Percentiles rank a stretch among this genome's conserved stretches.
These are phyloP conservation scores for Trichogramma dendrolimi DNA, from an alignment of 2,888 invertebrate species.

Conservation along the genomic window DNA sequence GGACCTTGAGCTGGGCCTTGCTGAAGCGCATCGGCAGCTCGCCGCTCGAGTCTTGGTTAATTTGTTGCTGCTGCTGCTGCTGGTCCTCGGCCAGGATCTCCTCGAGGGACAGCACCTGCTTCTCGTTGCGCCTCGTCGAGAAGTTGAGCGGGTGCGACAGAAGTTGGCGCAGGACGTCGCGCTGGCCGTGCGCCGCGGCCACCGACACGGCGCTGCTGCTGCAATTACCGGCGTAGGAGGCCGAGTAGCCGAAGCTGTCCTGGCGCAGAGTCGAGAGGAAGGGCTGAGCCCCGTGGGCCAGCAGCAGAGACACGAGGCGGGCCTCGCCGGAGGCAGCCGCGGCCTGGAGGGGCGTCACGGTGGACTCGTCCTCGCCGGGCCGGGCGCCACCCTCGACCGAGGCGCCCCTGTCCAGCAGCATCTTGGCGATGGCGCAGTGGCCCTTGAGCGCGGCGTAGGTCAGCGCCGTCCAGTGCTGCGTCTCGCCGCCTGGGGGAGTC, in stretches of 20 bases:
- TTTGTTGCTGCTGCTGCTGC: conserved; percentile 32
- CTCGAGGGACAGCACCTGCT: conserved; percentile 78
- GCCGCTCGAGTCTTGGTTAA: conserved; percentile 34
- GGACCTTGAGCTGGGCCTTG: conserved; percentile 76
- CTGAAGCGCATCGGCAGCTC: conserved; percentile 56
- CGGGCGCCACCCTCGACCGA: conserved; percentile 82
- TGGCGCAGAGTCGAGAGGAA: conserved; percentile 80
- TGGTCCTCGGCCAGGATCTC: conserved; percentile 77
- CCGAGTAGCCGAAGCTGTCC: conserved; percentile 80
- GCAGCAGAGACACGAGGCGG: conserved; percentile 73
- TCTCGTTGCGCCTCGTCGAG: conserved; percentile 55
- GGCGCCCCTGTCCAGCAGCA: conserved; percentile 76
- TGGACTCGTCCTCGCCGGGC: conserved; percentile 77
- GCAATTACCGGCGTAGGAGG: conserved; percentile 80
- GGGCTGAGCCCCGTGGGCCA: conserved; percentile 83
- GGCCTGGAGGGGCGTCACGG: conserved; percentile 82
- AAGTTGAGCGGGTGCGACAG: conserved; percentile 69
- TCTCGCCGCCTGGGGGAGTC: conserved; percentile 67
- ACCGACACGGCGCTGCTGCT: conserved; percentile 84
- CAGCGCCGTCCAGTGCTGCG: conserved; percentile 82
- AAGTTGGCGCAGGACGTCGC: conserved; percentile 72
- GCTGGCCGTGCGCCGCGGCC: conserved; percentile 83
- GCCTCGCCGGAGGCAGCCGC: conserved; percentile 78
- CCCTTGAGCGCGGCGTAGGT: conserved; percentile 74
- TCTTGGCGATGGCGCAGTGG: conserved; percentile 55